Evolutionary conservation across 2,113 vertebrate genomes (phyloP), one percentile per base, ranked within the genome.

Genomic region (Ivindomyrus marchei): DNA sequence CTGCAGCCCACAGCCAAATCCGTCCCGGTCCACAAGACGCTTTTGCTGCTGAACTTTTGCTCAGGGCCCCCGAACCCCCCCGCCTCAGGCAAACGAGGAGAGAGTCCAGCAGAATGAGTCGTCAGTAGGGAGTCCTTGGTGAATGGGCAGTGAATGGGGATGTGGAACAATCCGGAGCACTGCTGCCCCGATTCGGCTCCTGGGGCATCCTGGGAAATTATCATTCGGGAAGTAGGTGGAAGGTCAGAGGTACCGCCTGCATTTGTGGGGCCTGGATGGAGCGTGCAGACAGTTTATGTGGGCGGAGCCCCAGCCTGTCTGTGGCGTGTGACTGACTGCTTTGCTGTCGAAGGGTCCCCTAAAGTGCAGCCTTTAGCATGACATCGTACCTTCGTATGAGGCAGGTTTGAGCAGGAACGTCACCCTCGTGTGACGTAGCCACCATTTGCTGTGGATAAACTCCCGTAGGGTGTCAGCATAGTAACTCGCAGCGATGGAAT

Each of bases 1-100:
- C 27, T 70, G 88, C 8, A 47, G 46, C 70, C 77, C 46, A 89
- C n/a, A 83, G 88, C 70, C 31, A 80, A 74, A 53, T 89, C 88
- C 52, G 88, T 77, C n/a, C 70, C 49, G 19, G 80, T 83, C 70
- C 70, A 24, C 50, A 17, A 39, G 85, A 53, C 31, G 15, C 50
- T 87, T 87, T 56, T 87, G 85, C 56, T 53, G 3, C 50, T 7
- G 27, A 36, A 87, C 85, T 53, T 87, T 50, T 19, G 7, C 47
- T 36, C 27, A 2, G 4, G 49, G n/a, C 31, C n/a, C 27, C 31
- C 31, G 24, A 56, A 21, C 70, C 74, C 52, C 47, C 70, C 8
- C 4, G 3, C n/a, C 7, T 39, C 66, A 39, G 49, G 27, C 49
- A 21, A 53, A 52, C 24, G 1, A 7, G 74, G 31, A 15, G 31